Evolutionary conservation across 2,797 vertebrate genomes (phyloP), one percentile per base, ranked within the genome.

Genomic region (Pipistrellus nathusii): DNA sequence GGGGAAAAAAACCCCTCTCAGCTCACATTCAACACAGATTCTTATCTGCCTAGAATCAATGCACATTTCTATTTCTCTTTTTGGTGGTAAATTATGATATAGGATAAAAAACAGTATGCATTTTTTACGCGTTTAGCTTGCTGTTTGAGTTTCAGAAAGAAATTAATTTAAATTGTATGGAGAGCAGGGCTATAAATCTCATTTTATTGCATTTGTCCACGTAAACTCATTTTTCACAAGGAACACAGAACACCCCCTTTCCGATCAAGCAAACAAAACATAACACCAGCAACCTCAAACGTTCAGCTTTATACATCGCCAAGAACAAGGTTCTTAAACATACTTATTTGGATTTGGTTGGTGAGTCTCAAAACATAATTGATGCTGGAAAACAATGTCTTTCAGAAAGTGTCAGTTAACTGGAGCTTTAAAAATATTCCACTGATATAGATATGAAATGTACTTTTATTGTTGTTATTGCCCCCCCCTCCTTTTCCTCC

Each of bases 21-120:
- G 93, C 94, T 98, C 95, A 95, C 95, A 97, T 96, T 97, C 95
- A 93, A 69, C 88, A 91, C 69, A 93, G 97, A 98, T 97, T 94
- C 94, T 97, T 97, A 96, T 96, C 97, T 96, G 88, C 87, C 96
- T 96, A 89, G 44, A 89, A 93, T 97, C 93, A 90, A 94, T 88
- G 94, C 93, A 94, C 72, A 95, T 95, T 98, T 96, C 88, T 90
- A 91, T 95, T 84, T 94, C 96, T 87, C 59, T 71, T 85, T 91
- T 51, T 57, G 89, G 68, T 78, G 57, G 32, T 68, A 30, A 95
- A 91, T 97, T 94, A 85, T 96, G 83, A 96, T 94, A 89, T 55
- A 93, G 87, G 94, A 64, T 95, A 76, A 95, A 96, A 97, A 97
- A 95, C 27, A 66, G 72, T 13, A 32, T 0, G 0, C 15, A 76